Evolutionary conservation across 2,888 invertebrate genomes (phyloP), one percentile per base, ranked within the genome.

Genomic region (Tortricodes alternella): DNA sequence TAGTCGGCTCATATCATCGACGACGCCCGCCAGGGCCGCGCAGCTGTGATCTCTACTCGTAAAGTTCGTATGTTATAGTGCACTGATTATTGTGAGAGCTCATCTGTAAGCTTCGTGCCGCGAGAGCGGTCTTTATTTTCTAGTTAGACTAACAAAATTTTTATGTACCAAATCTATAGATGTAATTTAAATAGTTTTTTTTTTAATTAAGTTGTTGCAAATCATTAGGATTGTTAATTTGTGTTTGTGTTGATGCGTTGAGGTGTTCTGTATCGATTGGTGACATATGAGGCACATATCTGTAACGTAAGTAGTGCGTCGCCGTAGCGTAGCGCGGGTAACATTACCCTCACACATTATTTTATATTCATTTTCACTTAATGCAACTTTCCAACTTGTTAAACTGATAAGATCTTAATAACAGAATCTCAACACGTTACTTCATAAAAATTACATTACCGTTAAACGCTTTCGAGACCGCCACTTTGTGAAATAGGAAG

Each of bases 141-240:
- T 89, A 89, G 87, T 86, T 87, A 88, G 83, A 79, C 74, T 87
- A 85, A 85, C 83, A 77, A 86, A 89, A 88, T 86, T 85, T 76
- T 85, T 84, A 86, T 89, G 88, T 88, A 90, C 89, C 89, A 90
- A 90, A 90, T 83, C 80, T 80, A 76, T 89, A 89, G 89, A 75
- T 81, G 79, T 88, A 89, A 87, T 81, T 81, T 76, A 77, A 83
- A 78, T 83, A 80, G 73, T 74, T 74, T 70, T 63, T 80, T 76
- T 70, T 63, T 80, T 74, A 76, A 74, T 79, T 88, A 86, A 86
- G 85, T 89, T 87, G 89, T 89, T 89, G 80, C 83, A 73, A 75
- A 77, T 78, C 76, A 78, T 82, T 82, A 83, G 75, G 80, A 80
- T 87, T 89, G 88, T 89, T 89, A 81, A 81, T 81, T 68, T 85